phyloP scores from a whole-genome alignment of 2,113 vertebrate species.

The Xerus inauris region DNA sequence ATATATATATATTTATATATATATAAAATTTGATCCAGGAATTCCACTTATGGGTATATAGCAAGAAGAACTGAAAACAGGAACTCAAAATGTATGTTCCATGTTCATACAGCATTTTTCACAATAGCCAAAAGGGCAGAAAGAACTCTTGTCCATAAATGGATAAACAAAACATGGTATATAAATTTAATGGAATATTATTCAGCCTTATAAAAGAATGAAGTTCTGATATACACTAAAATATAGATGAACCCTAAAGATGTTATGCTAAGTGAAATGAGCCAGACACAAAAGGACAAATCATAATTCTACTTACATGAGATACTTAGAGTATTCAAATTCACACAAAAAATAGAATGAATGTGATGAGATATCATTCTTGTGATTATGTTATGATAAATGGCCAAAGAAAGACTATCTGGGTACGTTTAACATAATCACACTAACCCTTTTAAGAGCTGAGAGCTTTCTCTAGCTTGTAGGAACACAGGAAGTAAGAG shows the following conservation, averaged over 20 bases:
- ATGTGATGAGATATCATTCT: neutral
- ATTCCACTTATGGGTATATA: too few species aligned
- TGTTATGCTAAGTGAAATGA: neutral
- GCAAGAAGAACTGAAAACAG: too few species aligned
- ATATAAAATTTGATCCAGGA: too few species aligned
- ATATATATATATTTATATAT: neutral
- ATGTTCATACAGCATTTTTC: too few species aligned
- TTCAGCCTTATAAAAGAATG: neutral
- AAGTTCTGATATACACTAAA: neutral
- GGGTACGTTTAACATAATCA: neutral
- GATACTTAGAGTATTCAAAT: neutral
- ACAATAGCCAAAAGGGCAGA: neutral
- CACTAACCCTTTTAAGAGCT: neutral
- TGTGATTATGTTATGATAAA: neutral
- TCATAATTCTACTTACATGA: neutral
- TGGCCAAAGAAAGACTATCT: neutral
- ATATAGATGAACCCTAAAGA: neutral
- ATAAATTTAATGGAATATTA: too few species aligned
- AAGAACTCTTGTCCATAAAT: neutral
- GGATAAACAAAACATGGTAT: neutral
- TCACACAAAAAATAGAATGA: neutral
- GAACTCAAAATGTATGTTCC: too few species aligned
- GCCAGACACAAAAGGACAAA: neutral
- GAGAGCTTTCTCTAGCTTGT: neutral
- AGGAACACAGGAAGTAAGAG: neutral